A percentile compares a stretch with the other conserved stretches of the same genome.
These are phyloP conservation scores for Brachyhypopomus gauderio DNA, from an alignment of 2,113 vertebrate genomes.

Conservation along the genomic window DNA sequence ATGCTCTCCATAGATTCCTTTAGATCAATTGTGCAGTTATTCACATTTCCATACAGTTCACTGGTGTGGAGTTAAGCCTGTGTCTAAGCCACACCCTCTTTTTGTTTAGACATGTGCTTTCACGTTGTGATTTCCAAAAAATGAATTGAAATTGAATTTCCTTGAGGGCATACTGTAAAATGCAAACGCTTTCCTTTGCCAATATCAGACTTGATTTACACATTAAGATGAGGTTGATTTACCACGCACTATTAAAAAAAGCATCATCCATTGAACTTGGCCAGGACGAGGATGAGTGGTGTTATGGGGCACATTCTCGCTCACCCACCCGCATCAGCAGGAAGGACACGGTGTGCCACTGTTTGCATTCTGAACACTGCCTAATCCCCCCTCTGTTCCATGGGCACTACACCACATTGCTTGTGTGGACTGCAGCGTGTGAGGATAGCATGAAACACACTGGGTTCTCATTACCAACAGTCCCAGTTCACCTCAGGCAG, in stretches of 20 bases:
- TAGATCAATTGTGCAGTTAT: background rate
- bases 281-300: background rate
- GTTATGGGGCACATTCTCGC: background rate
- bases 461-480: no score
- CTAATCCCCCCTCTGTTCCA: background rate
- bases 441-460: background rate
- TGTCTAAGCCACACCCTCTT: no score
- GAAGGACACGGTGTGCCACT: background rate
- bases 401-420: background rate
- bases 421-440: background rate
- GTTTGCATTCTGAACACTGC: conserved; percentile 1
- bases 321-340: background rate
- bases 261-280: background rate
- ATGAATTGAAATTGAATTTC: no score
- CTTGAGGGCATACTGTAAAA: background rate
- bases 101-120: no score
- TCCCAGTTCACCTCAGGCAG: background rate
- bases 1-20: background rate
- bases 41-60: background rate
- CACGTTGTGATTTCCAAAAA: no score
- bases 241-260: no score
- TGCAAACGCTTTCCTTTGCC: conserved; percentile 1
- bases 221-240: no score
- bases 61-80: background rate
- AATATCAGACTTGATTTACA: background rate